These are phyloP conservation scores for Orthosia incerta DNA, from an alignment of 2,888 invertebrate genomes.

Conservation along the genomic window DNA sequence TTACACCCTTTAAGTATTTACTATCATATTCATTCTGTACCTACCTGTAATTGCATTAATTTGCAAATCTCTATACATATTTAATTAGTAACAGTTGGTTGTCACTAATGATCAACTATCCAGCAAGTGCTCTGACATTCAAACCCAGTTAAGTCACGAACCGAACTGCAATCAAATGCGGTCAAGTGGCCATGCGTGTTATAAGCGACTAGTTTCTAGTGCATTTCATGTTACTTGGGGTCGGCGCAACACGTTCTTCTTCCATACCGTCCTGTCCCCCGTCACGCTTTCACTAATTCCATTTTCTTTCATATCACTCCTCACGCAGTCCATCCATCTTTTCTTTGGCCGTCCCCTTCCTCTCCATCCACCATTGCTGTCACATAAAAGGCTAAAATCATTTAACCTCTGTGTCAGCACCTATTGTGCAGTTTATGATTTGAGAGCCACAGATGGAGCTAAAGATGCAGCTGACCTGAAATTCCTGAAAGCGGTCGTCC, in stretches of 20 bases:
- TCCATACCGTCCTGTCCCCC: no score
- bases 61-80: no score
- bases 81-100: neutral
- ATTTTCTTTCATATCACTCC: no score
- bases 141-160: conserved; percentile 13
- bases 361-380: no score
- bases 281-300: no score
- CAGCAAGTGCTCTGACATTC: neutral
- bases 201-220: conserved; percentile 3
- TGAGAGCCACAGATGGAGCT: conserved; percentile 46
- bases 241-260: no score
- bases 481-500: conserved; percentile 19
- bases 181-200: neutral
- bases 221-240: no score
- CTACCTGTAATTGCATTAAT: no score
- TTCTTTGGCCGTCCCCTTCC: no score
- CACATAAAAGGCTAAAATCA: conserved; percentile 28
- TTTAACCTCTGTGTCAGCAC: neutral
- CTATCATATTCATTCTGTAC: no score
- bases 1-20: no score
- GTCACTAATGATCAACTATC: neutral
- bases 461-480: conserved; percentile 32
- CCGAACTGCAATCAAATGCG: conserved; percentile 21
- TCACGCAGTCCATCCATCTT: no score
- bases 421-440: conserved; percentile 40